These are phyloP conservation scores for Aleiodes alternator DNA, from an alignment of 2,888 invertebrate species.

Conservation along the genomic window DNA sequence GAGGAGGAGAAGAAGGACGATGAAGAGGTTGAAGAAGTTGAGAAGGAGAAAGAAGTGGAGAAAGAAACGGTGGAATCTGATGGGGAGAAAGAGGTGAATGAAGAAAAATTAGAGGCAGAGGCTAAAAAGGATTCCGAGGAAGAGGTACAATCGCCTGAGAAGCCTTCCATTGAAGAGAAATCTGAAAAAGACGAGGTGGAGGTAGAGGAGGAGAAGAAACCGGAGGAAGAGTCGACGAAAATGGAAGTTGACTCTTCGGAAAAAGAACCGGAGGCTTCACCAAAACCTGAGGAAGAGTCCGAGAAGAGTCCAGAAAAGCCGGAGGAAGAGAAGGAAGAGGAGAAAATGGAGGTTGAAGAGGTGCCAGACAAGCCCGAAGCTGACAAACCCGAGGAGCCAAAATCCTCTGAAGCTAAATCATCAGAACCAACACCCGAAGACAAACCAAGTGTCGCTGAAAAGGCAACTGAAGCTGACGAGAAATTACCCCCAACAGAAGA, in stretches of 20 bases:
- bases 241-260: slow-evolving; percentile 12
- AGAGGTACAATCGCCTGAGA: slow-evolving; percentile 34
- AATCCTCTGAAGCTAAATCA: slow-evolving; percentile 47
- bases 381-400: not conserved
- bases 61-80: slow-evolving; percentile 54
- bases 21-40: slow-evolving; percentile 47
- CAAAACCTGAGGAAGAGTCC: slow-evolving; percentile 49
- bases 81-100: slow-evolving; percentile 55
- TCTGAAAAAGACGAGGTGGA: slow-evolving; percentile 54
- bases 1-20: slow-evolving; percentile 47
- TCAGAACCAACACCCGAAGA: slow-evolving; percentile 47
- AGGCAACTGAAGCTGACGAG: slow-evolving; percentile 54
- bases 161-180: slow-evolving; percentile 6
- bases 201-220: slow-evolving; percentile 37
- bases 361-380: slow-evolving; percentile 5
- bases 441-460: slow-evolving; percentile 50
- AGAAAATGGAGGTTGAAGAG: slow-evolving; percentile 50
- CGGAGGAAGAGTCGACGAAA: slow-evolving; percentile 7
- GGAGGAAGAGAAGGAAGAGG: slow-evolving; percentile 50
- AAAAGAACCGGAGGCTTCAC: not conserved
- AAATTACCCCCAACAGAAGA: slow-evolving; percentile 45
- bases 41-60: slow-evolving; percentile 59
- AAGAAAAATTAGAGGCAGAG: slow-evolving; percentile 49
- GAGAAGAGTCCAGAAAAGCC: slow-evolving; percentile 48
- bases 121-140: slow-evolving; percentile 50